Percentiles rank a stretch among this genome's conserved stretches.
Evolutionary conservation across 2,888 invertebrate genomes (phyloP).

Genomic region (Galeopsomyia nigrocyanea): DNA sequence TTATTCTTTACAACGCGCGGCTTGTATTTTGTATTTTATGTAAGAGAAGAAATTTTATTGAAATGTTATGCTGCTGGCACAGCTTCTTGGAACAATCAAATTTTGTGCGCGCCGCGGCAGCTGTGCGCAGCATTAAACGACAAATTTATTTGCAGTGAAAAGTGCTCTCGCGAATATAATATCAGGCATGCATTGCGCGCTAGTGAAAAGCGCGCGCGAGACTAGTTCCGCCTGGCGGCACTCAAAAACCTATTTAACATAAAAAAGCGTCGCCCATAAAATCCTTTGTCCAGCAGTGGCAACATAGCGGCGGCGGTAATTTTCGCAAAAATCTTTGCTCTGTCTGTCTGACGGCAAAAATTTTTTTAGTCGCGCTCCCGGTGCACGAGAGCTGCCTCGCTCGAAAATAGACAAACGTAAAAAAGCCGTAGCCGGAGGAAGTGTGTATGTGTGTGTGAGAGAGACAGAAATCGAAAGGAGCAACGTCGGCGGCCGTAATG

Average conservation of each 20-base stretch:
- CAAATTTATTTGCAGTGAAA: conserved; percentile 37
- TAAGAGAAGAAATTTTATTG: conserved; percentile 9
- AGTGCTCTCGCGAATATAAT: neutral
- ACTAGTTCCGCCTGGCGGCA: neutral
- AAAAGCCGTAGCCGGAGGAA: too few species aligned
- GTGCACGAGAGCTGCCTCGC: too few species aligned
- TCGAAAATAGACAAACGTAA: too few species aligned
- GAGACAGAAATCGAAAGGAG: conserved; percentile 16
- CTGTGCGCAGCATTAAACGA: conserved; percentile 25
- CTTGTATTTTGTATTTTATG: too few species aligned
- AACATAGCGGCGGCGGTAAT: neutral
- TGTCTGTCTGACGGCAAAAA: neutral
- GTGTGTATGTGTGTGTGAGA: neutral
- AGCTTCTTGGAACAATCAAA: conserved; percentile 46
- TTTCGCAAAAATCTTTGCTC: conserved; percentile 21
- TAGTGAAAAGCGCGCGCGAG: conserved; percentile 2
- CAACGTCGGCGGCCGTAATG: neutral
- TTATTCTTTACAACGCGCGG: too few species aligned
- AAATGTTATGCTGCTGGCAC: conserved; percentile 15
- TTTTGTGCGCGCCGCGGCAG: too few species aligned
- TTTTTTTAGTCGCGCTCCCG: conserved; percentile 1
- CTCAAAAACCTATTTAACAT: too few species aligned
- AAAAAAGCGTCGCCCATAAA: too few species aligned
- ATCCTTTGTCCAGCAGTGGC: too few species aligned
- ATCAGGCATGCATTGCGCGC: neutral